Evolutionary conservation across 1,140 invertebrate genomes (phyloP).

Genomic region (Drosophila persimilis): DNA sequence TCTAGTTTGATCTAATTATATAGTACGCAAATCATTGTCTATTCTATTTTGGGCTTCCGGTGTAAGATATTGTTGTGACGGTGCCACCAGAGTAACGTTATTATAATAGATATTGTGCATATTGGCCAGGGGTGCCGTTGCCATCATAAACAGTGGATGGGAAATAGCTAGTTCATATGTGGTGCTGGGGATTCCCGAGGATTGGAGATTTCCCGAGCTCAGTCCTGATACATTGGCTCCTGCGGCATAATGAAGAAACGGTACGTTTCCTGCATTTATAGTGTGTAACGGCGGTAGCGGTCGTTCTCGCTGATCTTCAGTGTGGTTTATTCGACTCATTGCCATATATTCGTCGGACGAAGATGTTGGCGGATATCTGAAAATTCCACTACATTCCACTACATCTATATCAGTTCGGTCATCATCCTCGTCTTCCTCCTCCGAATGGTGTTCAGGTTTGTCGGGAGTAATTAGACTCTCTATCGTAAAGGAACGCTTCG

Average conservation of each 20-base stretch:
- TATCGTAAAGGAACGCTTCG: conserved; percentile 90
- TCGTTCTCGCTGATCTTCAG: conserved; percentile 53
- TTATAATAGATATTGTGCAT: conserved; percentile 66
- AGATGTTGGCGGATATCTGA: conserved; percentile 38
- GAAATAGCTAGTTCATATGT: conserved; percentile 68
- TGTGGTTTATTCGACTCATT: conserved; percentile 29
- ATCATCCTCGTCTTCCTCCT: conserved; percentile 58
- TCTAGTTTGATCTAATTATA: conserved; percentile 35
- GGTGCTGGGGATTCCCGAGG: conserved; percentile 44
- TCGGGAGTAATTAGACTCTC: conserved; percentile 93
- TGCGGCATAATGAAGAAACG: conserved; percentile 69
- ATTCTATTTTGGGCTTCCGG: conserved; percentile 71
- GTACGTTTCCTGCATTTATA: conserved; percentile 66
- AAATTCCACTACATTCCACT: conserved; percentile 55
- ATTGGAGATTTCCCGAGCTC: conserved; percentile 26
- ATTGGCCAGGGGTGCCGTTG: conserved; percentile 66
- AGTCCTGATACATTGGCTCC: conserved; percentile 60
- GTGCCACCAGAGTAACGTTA: conserved; percentile 62
- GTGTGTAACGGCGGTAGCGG: conserved; percentile 71
- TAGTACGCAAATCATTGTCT: conserved; percentile 72
- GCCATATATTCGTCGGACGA: conserved; percentile 51
- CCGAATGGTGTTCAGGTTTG: conserved; percentile 55
- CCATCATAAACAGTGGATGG: conserved; percentile 73
- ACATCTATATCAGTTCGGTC: conserved; percentile 68
- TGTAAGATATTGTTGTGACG: conserved; percentile 59